phyloP scores from a whole-genome alignment of 2,797 vertebrate genomes.

The Siniperca scherzeri region DNA sequence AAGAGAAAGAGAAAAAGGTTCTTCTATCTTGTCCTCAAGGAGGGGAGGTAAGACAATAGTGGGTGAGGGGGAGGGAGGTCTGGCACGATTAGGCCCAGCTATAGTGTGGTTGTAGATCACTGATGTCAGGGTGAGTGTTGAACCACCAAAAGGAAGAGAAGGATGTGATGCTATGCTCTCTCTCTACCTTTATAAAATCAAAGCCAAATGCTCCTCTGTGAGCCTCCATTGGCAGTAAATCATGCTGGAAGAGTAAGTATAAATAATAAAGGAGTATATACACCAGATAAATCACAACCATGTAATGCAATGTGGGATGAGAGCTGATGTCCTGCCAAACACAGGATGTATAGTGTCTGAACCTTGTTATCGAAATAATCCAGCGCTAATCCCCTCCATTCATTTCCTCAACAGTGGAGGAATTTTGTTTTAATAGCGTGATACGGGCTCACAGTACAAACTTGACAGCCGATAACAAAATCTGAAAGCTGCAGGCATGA shows the following conservation, averaged over 20 bases:
- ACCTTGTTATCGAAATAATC: slow-evolving; percentile 49
- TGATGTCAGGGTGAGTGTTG: slow-evolving; percentile 24
- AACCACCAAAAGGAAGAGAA: slow-evolving; percentile 25
- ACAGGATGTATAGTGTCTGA: slow-evolving; percentile 43
- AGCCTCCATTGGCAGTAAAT: slow-evolving; percentile 24
- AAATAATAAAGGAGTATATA: slow-evolving; percentile 30
- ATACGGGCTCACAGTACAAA: slow-evolving; percentile 22
- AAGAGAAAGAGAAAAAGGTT: slow-evolving; percentile 23
- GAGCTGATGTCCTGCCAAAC: slow-evolving; percentile 41
- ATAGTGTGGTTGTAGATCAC: slow-evolving; percentile 31
- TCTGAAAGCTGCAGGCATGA: slow-evolving; percentile 27
- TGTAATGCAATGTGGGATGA: slow-evolving; percentile 28
- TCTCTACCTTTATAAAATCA: slow-evolving; percentile 21
- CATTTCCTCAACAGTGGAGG: slow-evolving; percentile 19
- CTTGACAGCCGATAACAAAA: slow-evolving; percentile 43
- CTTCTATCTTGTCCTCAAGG: slow-evolving; percentile 26
- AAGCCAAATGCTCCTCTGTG: slow-evolving; percentile 26
- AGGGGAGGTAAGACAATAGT: slow-evolving; percentile 28
- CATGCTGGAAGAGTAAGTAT: slow-evolving; percentile 14
- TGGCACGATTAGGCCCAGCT: slow-evolving; percentile 22
- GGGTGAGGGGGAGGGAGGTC: neutral
- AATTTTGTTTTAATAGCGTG: slow-evolving; percentile 39
- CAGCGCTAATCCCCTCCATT: slow-evolving; percentile 40
- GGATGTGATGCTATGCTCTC: slow-evolving; percentile 9
- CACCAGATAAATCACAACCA: slow-evolving; percentile 39